phyloP scores from a whole-genome alignment of 2,113 vertebrate genomes.

The Stigmatopora argus region DNA sequence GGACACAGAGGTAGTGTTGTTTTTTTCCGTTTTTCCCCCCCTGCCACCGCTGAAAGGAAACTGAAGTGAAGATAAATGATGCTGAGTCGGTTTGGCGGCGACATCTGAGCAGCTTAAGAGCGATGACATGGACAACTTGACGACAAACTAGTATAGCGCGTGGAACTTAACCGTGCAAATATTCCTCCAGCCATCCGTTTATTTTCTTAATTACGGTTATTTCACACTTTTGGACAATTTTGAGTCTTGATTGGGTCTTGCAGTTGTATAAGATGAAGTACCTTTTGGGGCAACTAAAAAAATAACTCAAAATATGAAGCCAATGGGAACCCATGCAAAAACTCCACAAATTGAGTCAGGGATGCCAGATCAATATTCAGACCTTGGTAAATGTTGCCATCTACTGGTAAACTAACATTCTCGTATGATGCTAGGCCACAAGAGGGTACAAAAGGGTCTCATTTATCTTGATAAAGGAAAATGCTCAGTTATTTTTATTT shows the following conservation, averaged over 20 bases:
- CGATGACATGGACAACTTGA: conserved; percentile 37
- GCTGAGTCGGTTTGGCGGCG: conserved; percentile 47
- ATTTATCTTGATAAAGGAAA: too few relatives aligned
- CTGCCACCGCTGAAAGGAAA: conserved; percentile 55
- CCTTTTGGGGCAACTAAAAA: too few relatives aligned
- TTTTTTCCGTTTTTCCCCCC: not conserved
- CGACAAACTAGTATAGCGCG: not conserved
- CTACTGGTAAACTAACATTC: conserved; percentile 32
- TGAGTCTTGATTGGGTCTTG: not conserved
- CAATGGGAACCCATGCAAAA: not conserved
- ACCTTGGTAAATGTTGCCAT: conserved; percentile 28
- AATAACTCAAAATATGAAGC: not conserved
- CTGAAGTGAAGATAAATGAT: conserved; percentile 54
- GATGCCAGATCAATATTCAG: not conserved
- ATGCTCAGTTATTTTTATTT: too few relatives aligned
- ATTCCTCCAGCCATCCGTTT: not conserved
- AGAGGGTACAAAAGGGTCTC: too few relatives aligned
- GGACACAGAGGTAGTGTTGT: conserved; percentile 40
- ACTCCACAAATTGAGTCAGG: not conserved
- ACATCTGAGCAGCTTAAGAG: conserved; percentile 51
- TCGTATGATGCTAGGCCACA: too few relatives aligned
- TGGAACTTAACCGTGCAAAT: not conserved
- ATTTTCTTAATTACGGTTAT: not conserved
- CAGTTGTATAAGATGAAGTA: not conserved
- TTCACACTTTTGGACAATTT: not conserved